Evolutionary conservation across 2,888 invertebrate genomes (phyloP).

Genomic region (Rhagonycha lutea): DNA sequence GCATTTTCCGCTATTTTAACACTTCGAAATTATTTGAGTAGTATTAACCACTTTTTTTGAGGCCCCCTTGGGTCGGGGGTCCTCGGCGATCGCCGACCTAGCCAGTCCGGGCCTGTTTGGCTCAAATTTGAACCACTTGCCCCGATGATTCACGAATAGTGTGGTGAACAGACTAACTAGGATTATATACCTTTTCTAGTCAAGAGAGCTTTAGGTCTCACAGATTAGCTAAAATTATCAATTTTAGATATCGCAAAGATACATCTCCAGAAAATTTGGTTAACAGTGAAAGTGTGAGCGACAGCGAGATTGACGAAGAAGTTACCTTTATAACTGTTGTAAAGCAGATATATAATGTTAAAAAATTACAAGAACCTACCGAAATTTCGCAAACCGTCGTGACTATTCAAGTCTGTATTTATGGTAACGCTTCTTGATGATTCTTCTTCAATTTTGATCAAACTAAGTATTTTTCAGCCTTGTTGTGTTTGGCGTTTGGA

Average conservation of each 20-base stretch:
- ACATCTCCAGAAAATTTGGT: neutral
- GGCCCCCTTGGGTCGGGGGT: no score
- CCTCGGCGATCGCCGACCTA: no score
- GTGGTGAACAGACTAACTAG: no score
- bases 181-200: no score
- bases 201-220: no score
- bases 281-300: slow-evolving; percentile 25
- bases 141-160: no score
- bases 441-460: neutral
- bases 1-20: no score
- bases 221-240: neutral
- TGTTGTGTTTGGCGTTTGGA: slow-evolving; percentile 47
- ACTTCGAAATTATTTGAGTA: no score
- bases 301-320: slow-evolving; percentile 10
- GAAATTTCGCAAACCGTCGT: slow-evolving; percentile 57
- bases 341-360: slow-evolving; percentile 57
- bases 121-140: no score
- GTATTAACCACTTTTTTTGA: no score
- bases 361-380: slow-evolving; percentile 52
- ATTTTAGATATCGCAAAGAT: neutral
- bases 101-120: no score
- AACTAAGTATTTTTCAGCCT: slow-evolving; percentile 42
- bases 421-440: slow-evolving; percentile 53
- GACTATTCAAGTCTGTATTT: slow-evolving; percentile 56
- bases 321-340: slow-evolving; percentile 33